phyloP scores from a whole-genome alignment of 1,140 invertebrate species.

The Uloborus diversus region DNA sequence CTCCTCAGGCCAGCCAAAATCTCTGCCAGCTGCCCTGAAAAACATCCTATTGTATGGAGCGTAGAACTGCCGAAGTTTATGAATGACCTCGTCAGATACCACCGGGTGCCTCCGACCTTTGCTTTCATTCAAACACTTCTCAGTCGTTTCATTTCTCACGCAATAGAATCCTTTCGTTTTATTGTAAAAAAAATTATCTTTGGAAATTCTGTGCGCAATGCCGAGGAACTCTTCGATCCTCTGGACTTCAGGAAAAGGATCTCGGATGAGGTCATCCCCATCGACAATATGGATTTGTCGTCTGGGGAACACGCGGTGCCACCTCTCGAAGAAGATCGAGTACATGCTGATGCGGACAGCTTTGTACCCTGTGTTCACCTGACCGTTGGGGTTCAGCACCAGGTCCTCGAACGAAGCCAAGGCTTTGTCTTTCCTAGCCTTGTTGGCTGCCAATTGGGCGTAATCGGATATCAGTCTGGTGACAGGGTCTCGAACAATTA shows the following conservation, averaged over 20 bases:
- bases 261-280: conserved; percentile 69
- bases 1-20: conserved; percentile 63
- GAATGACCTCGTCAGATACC: conserved; percentile 62
- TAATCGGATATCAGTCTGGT: conserved; percentile 71
- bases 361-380: conserved; percentile 82
- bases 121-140: conserved; percentile 65
- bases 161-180: conserved; percentile 71
- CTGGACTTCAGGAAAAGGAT: conserved; percentile 68
- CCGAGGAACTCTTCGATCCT: conserved; percentile 69
- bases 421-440: conserved; percentile 52
- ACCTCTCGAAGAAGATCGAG: conserved; percentile 82
- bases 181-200: conserved; percentile 69
- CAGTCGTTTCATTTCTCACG: conserved; percentile 61
- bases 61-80: conserved; percentile 64
- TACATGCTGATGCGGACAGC: conserved; percentile 84
- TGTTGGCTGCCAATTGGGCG: conserved; percentile 64
- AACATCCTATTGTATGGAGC: conserved; percentile 64
- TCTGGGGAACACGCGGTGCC: conserved; percentile 73
- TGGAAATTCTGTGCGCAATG: conserved; percentile 64
- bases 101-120: conserved; percentile 66
- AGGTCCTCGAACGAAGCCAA: conserved; percentile 77
- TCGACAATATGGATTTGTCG: conserved; percentile 70
- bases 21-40: conserved; percentile 61
- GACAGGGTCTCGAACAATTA: conserved; percentile 71
- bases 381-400: conserved; percentile 77